A percentile compares a stretch with the other conserved stretches of the same genome.
Conservation (phyloP, 2,888 invertebrate species). For the Drosophila prostipennis region DNA sequence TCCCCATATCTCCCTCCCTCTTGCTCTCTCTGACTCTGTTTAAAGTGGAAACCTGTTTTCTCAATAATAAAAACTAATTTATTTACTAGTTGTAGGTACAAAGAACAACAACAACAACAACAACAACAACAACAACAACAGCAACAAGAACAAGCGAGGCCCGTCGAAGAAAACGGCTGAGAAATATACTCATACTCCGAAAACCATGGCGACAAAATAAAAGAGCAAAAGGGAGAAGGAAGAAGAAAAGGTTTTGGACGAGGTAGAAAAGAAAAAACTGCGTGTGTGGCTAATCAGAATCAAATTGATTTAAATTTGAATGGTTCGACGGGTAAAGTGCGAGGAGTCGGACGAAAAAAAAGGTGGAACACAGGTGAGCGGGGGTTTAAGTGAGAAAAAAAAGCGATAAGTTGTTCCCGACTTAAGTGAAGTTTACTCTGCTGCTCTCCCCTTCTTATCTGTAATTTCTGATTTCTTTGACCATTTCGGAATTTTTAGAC, state of each 20-base stretch:
- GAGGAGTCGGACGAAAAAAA: slow-evolving; percentile 27
- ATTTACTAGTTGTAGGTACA: slow-evolving; percentile 78
- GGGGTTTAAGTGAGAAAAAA: slow-evolving; percentile 54
- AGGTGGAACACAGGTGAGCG: slow-evolving; percentile 3
- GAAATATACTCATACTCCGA: slow-evolving; percentile 23
- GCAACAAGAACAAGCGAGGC: slow-evolving; percentile 3
- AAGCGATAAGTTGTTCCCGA: slow-evolving; percentile 48
- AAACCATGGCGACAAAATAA: slow-evolving; percentile 48
- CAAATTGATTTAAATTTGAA: slow-evolving; percentile 80
- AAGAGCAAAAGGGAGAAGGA: slow-evolving; percentile 12
- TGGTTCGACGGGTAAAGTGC: slow-evolving; percentile 71
- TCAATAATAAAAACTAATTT: slow-evolving; percentile 78
- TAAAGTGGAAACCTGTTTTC: slow-evolving; percentile 66
- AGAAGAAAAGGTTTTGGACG: slow-evolving; percentile 28
- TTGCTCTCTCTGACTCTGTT: slow-evolving; percentile 19
- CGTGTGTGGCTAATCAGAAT: slow-evolving; percentile 81
- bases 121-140: slow-evolving; percentile 27
- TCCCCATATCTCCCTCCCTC: slow-evolving; percentile 6
- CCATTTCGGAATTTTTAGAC: slow-evolving; percentile 15
- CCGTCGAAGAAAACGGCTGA: slow-evolving; percentile 18
- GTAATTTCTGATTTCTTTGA: slow-evolving; percentile 21
- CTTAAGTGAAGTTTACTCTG: slow-evolving; percentile 20
- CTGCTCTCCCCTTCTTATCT: slow-evolving; percentile 9
- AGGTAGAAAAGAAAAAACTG: slow-evolving; percentile 58
- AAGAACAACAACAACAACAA: slow-evolving; percentile 35